phyloP scores from a whole-genome alignment of 2,797 vertebrate genomes.

The Sternotherus odoratus region DNA sequence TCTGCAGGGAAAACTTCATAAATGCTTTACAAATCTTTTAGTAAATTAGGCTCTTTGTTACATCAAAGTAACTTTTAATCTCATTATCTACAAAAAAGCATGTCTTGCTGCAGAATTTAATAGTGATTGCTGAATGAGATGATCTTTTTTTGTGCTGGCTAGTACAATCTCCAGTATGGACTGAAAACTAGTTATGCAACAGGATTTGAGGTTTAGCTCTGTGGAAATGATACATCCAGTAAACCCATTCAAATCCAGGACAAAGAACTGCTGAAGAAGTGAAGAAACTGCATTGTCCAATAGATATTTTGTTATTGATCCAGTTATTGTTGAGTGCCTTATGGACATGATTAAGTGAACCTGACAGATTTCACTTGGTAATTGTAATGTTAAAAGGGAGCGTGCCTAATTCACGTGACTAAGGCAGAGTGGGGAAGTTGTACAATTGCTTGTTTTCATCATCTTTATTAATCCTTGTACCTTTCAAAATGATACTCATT shows the following conservation, averaged over 20 bases:
- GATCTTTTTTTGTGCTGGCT: neutral
- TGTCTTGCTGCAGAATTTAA: conserved; percentile 12
- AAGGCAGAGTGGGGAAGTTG: neutral
- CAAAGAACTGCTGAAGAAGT: neutral
- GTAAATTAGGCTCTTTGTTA: conserved; percentile 29
- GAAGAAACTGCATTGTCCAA: neutral
- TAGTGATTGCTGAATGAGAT: conserved; percentile 18
- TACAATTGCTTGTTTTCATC: neutral
- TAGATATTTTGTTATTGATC: neutral
- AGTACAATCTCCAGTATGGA: neutral
- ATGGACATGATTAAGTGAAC: neutral
- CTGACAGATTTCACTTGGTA: neutral
- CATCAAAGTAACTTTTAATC: conserved; percentile 17
- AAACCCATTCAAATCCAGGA: neutral
- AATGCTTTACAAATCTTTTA: conserved; percentile 42
- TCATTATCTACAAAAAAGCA: conserved; percentile 27
- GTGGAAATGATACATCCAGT: neutral
- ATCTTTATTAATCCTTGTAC: neutral
- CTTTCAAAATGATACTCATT: neutral
- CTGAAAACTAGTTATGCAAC: neutral
- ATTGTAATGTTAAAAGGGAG: neutral
- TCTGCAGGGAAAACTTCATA: conserved; percentile 38
- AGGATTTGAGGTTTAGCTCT: neutral
- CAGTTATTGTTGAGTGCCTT: neutral
- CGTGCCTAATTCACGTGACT: neutral